phyloP scores from a whole-genome alignment of 1,140 invertebrate genomes.

The Ceratosolen fusciceps region DNA sequence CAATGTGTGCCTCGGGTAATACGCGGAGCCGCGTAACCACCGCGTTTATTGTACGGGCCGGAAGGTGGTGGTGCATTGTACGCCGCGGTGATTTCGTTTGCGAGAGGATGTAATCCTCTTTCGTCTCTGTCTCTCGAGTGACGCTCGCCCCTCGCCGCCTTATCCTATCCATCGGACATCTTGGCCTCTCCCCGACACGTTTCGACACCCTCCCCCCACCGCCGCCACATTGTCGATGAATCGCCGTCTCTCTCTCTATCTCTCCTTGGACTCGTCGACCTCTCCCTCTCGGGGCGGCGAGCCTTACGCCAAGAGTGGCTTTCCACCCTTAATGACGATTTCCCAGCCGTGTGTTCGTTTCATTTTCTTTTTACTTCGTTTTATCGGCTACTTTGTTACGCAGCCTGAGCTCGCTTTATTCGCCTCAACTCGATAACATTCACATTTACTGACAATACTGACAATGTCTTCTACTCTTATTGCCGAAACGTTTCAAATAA shows the following conservation, averaged over 20 bases:
- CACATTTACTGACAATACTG: no score
- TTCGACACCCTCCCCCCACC: constrained; percentile 54
- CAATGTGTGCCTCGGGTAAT: not conserved
- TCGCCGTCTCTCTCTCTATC: not conserved
- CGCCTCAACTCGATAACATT: no score
- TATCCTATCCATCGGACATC: not conserved
- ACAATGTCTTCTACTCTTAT: no score
- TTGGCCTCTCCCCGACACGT: constrained; percentile 22
- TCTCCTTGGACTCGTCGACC: not conserved
- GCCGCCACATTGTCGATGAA: constrained; percentile 29
- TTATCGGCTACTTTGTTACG: no score
- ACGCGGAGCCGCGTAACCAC: not conserved
- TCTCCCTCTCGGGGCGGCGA: not conserved
- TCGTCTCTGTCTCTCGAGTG: constrained; percentile 10
- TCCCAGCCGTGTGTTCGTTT: constrained; percentile 12
- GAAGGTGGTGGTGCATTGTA: constrained; percentile 18
- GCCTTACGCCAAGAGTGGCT: not conserved
- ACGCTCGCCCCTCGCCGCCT: not conserved
- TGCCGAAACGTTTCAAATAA: no score
- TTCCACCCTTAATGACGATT: not conserved
- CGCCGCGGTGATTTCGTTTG: not conserved
- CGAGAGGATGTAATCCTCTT: not conserved
- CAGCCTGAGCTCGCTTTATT: no score
- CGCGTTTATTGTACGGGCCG: constrained; percentile 45
- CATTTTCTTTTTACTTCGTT: no score